These are phyloP conservation scores for Cetoscarus ocellatus DNA, from an alignment of 2,797 vertebrate genomes.

Conservation along the genomic window DNA sequence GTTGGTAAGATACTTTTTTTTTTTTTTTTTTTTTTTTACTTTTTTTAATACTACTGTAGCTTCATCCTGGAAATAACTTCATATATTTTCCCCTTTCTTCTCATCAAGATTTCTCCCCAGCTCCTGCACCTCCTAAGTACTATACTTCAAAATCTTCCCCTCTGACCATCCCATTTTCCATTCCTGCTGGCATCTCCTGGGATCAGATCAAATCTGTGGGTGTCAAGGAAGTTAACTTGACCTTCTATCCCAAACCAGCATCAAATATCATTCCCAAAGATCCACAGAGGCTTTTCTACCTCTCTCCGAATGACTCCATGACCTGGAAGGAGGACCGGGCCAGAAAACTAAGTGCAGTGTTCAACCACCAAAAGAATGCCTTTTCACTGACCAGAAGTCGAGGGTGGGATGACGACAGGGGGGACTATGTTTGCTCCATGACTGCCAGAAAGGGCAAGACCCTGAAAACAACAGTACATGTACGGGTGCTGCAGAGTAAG, in stretches of 20 bases:
- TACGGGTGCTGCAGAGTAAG: conserved; percentile 79
- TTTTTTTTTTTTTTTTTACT: neutral
- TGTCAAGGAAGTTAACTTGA: conserved; percentile 61
- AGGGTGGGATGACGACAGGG: conserved; percentile 32
- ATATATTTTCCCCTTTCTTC: neutral
- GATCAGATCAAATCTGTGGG: conserved; percentile 17
- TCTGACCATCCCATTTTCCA: conserved; percentile 64
- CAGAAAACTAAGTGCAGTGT: rapidly evolving
- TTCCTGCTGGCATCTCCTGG: conserved; percentile 49
- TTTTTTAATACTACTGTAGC: neutral
- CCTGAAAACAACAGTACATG: conserved; percentile 27
- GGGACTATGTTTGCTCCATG: conserved; percentile 69
- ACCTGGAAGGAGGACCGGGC: rapidly evolving
- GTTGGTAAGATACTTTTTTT: conserved; percentile 69
- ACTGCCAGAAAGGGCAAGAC: neutral
- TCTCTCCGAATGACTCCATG: neutral
- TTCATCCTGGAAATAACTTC: neutral
- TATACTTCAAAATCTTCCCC: conserved; percentile 27
- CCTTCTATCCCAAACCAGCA: conserved; percentile 41
- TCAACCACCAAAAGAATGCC: neutral
- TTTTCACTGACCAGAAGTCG: conserved; percentile 37
- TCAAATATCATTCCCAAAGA: rapidly evolving
- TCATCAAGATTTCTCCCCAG: conserved; percentile 65
- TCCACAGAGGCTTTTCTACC: conserved; percentile 26
- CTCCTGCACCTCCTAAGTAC: conserved; percentile 19